A percentile compares a stretch with the other conserved stretches of the same genome.
phyloP scores from a whole-genome alignment of 2,113 vertebrate species.

The Coptodon rendalli region DNA sequence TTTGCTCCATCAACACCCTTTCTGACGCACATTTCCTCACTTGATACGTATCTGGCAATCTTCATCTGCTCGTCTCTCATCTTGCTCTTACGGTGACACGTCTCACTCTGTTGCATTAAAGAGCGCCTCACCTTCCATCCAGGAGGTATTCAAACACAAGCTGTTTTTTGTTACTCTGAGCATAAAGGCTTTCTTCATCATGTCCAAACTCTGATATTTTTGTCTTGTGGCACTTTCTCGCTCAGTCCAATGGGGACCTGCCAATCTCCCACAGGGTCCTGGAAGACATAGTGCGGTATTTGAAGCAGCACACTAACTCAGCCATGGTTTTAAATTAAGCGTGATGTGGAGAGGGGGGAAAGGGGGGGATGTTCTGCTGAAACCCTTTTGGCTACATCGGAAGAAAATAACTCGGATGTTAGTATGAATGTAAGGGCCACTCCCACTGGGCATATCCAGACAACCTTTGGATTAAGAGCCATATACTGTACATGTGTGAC shows the following conservation, averaged over 20 bases:
- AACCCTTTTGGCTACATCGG: constrained; percentile 44
- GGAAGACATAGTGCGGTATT: constrained; percentile 68
- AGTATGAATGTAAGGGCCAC: constrained; percentile 30
- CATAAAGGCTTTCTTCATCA: constrained; percentile 70
- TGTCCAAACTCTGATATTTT: constrained; percentile 68
- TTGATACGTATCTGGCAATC: background rate
- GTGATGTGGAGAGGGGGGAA: constrained; percentile 49
- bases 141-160: constrained; percentile 58
- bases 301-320: constrained; percentile 70
- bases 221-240: constrained; percentile 70
- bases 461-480: constrained; percentile 18
- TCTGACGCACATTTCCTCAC: constrained; percentile 21
- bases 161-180: constrained; percentile 48
- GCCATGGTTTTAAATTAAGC: constrained; percentile 76
- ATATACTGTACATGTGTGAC: constrained; percentile 4
- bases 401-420: constrained; percentile 63
- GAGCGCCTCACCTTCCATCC: constrained; percentile 40
- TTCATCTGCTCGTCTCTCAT: background rate
- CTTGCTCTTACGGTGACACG: constrained; percentile 14
- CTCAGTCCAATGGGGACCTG: constrained; percentile 61
- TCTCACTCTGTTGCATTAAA: constrained; percentile 32
- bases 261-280: constrained; percentile 69
- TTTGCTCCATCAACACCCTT: constrained; percentile 48
- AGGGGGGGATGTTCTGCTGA: constrained; percentile 27
- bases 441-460: constrained; percentile 20